phyloP scores from a whole-genome alignment of 2,113 vertebrate species.

The Chloebia gouldiae region DNA sequence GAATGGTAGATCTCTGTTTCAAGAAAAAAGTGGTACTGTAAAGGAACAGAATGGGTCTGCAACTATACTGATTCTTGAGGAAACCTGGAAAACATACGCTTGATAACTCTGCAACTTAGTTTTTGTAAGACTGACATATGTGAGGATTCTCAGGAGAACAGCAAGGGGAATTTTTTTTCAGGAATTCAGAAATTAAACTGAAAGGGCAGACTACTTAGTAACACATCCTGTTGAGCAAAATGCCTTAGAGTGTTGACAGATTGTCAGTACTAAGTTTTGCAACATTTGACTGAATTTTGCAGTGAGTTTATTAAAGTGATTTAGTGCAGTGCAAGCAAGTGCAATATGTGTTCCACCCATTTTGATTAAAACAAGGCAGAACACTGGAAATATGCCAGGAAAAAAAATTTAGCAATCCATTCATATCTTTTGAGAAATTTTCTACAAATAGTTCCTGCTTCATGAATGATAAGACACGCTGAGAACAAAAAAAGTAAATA shows the following conservation, averaged over 20 bases:
- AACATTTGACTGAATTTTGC: constrained; percentile 55
- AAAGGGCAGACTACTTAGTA: constrained; percentile 5
- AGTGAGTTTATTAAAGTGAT: constrained; percentile 51
- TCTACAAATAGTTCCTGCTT: neutral
- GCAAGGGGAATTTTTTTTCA: neutral
- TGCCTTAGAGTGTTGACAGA: constrained; percentile 47
- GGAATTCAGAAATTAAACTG: constrained; percentile 16
- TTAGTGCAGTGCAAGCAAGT: neutral
- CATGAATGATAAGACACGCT: constrained; percentile 5
- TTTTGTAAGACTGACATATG: constrained; percentile 6
- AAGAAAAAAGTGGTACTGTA: neutral
- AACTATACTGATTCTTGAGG: neutral
- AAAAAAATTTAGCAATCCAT: neutral
- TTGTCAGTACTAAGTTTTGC: constrained; percentile 43
- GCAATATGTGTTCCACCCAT: constrained; percentile 36
- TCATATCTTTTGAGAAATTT: constrained; percentile 39
- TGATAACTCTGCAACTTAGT: neutral
- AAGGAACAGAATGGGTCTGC: neutral
- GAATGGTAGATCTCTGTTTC: neutral
- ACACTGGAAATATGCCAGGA: neutral
- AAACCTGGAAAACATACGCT: constrained; percentile 2
- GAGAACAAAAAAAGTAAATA: constrained; percentile 52
- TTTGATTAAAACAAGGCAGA: constrained; percentile 36
- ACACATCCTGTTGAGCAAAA: constrained; percentile 15
- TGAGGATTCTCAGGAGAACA: constrained; percentile 21